Conservation (phyloP, 2,113 vertebrate genomes). For the Oryzias melastigma region DNA sequence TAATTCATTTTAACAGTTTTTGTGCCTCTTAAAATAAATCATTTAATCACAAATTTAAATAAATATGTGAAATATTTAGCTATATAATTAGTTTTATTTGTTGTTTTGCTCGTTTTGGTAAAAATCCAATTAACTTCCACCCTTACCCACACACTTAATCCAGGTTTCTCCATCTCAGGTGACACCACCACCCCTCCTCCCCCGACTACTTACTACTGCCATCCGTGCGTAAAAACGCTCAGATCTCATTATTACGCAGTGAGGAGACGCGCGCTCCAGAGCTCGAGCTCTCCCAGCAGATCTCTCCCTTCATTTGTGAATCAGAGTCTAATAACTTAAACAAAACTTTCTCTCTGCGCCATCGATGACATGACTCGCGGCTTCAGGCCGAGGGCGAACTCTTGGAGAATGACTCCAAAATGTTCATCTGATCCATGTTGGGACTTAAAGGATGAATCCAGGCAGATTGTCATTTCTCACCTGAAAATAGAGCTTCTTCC, state of each 20-base stretch:
- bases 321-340: too few relatives aligned
- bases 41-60: too few relatives aligned
- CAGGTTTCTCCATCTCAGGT: neutral
- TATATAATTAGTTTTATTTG: neutral
- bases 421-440: too few relatives aligned
- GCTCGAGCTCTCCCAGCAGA: constrained; percentile 55
- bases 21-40: too few relatives aligned
- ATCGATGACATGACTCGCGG: neutral
- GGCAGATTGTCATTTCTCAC: too few relatives aligned
- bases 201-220: constrained; percentile 52
- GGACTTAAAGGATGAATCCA: too few relatives aligned
- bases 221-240: constrained; percentile 50
- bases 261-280: neutral
- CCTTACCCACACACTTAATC: neutral
- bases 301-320: neutral
- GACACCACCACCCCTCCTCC: constrained; percentile 41
- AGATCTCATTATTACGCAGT: constrained; percentile 41
- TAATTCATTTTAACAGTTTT: too few relatives aligned
- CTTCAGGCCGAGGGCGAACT: neutral
- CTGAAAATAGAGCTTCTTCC: too few relatives aligned
- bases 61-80: too few relatives aligned
- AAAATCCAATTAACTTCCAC: too few relatives aligned
- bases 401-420: neutral
- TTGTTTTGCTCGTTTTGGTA: neutral
- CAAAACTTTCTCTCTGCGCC: constrained; percentile 13